Percentiles rank a stretch among this genome's conserved stretches.
Conservation (phyloP, 2,888 invertebrate species). For the Thysanoteuthis rhombus region DNA sequence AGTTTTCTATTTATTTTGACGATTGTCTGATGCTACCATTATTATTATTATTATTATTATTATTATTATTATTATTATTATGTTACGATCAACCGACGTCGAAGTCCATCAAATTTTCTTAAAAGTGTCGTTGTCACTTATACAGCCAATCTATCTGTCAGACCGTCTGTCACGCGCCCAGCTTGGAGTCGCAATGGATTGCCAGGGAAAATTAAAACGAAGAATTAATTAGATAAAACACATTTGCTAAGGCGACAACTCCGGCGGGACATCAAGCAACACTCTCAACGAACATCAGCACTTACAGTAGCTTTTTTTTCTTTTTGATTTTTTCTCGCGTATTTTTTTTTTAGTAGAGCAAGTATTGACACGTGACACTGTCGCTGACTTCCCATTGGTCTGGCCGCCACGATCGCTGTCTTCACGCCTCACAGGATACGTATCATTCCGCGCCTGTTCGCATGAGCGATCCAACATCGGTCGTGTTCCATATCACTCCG, state of each 20-base stretch:
- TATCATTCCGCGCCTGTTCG: conserved; percentile 12
- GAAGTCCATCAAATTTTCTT: conserved; percentile 12
- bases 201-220: background rate
- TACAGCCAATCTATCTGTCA: background rate
- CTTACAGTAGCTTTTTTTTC: background rate
- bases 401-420: background rate
- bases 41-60: background rate
- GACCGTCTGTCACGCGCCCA: background rate
- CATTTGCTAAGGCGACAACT: background rate
- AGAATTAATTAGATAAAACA: background rate
- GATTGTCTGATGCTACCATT: background rate
- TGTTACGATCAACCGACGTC: background rate
- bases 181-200: background rate
- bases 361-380: background rate
- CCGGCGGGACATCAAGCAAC: conserved; percentile 12
- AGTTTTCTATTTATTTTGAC: no score
- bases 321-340: background rate
- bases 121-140: conserved; percentile 12
- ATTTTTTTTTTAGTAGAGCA: background rate
- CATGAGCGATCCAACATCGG: background rate
- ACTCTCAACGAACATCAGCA: background rate
- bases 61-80: background rate
- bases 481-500: background rate
- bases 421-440: conserved; percentile 12
- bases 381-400: background rate